phyloP scores from a whole-genome alignment of 2,888 invertebrate genomes.

The Polymixis flavicincta region DNA sequence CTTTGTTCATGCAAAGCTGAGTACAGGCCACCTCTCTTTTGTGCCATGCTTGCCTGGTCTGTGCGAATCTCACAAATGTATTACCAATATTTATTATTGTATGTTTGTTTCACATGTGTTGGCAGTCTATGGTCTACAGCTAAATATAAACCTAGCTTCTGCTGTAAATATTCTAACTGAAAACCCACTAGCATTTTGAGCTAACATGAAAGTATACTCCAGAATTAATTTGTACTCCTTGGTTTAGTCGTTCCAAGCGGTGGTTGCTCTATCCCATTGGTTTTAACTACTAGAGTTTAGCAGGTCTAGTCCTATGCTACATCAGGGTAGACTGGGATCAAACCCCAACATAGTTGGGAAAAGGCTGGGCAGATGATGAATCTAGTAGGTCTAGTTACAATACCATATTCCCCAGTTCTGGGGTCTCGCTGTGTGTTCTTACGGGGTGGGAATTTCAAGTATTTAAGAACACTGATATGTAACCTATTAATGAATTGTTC shows the following conservation, averaged over 20 bases:
- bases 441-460: neutral
- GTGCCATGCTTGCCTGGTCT: neutral
- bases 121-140: neutral
- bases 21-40: neutral
- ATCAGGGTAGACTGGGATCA: too few species aligned
- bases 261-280: neutral
- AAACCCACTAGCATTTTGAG: neutral
- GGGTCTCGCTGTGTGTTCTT: neutral
- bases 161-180: neutral
- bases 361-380: too few species aligned
- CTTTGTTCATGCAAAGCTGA: neutral
- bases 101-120: neutral
- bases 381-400: too few species aligned
- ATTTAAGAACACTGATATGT: neutral
- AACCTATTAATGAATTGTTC: neutral
- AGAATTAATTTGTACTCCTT: neutral
- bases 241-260: neutral
- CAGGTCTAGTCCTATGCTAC: too few species aligned
- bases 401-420: neutral
- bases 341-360: too few species aligned
- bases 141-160: too few species aligned
- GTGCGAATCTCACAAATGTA: neutral
- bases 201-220: neutral
- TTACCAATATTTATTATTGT: neutral
- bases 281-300: neutral